A percentile compares a stretch with the other conserved stretches of the same genome.
Evolutionary conservation across 2,113 vertebrate genomes (phyloP).

Genomic region (Polypterus senegalus): DNA sequence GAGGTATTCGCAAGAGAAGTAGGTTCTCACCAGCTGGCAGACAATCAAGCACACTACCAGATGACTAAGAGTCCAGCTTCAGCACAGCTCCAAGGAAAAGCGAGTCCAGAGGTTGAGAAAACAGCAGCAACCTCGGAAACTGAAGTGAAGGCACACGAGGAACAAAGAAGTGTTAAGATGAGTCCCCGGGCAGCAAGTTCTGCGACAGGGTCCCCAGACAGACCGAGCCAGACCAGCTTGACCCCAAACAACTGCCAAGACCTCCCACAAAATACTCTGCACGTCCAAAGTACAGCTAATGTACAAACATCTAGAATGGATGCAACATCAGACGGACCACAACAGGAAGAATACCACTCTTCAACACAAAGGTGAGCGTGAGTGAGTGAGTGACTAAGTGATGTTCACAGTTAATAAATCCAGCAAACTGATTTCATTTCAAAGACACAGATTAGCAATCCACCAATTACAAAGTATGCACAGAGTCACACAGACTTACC

Average conservation of each 20-base stretch:
- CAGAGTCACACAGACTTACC: too few species aligned
- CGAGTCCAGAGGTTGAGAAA: slow-evolving; percentile 13
- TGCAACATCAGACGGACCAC: too few species aligned
- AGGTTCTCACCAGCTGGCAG: slow-evolving; percentile 47
- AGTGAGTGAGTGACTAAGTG: too few species aligned
- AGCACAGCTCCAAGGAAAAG: slow-evolving; percentile 40
- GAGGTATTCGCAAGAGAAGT: slow-evolving; percentile 49
- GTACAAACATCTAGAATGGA: too few species aligned
- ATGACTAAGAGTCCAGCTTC: slow-evolving; percentile 40
- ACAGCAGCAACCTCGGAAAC: slow-evolving; percentile 9
- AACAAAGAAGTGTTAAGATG: slow-evolving; percentile 60
- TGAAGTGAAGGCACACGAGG: slow-evolving; percentile 27
- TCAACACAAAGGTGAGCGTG: too few species aligned
- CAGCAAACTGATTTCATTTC: too few species aligned
- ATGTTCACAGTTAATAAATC: too few species aligned
- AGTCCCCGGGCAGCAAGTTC: slow-evolving; percentile 79
- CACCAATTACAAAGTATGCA: too few species aligned
- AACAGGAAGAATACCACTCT: too few species aligned
- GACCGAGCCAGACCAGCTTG: slow-evolving; percentile 70
- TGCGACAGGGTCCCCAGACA: slow-evolving; percentile 78
- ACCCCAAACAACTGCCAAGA: slow-evolving; percentile 55
- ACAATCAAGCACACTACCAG: slow-evolving; percentile 43
- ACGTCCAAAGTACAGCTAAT: too few species aligned
- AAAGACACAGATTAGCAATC: too few species aligned
- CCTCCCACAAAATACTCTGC: slow-evolving; percentile 30